Base-by-base conservation (phyloP, 23 tunicate genomes). In the Phallusia fumigata region DNA sequence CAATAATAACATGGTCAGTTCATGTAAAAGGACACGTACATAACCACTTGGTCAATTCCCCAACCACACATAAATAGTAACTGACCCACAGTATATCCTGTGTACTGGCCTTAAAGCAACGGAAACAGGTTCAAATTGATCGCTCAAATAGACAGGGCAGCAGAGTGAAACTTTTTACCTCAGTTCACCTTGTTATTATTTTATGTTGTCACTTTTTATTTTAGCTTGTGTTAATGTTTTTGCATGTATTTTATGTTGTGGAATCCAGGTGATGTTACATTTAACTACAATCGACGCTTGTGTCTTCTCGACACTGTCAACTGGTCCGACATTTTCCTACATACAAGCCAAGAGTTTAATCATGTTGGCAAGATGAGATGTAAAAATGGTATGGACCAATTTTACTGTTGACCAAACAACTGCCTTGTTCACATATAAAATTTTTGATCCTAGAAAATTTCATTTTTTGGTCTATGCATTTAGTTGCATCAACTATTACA, bases 261-360 rank as follows among this genome's bases (percentile, higher is more conserved):
- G 47, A 10, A 58, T 21, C 69, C 69, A 58, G 69, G 69, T 58
- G 28, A 58, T 58, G 69, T 24, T 21, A 21, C 28, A 16, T 58
- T 58, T 58, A 58, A 22, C 69, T 3, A 58, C 69, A 58, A 58
- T 58, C 69, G 69, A 6, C 69, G 69, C 26, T 58, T 58, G 69
- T 58, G 69, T 58, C 28, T 58, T 1, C 26, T 24, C 16, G 28
- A 24, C 69, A 21, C 69, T 24, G 69, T 58, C 28, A 8, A 58
- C 69, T 58, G 69, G 69, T 21, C 69, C 13, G 69, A 58, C 28
- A 58, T 58, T 58, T 58, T 58, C 28, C 28, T 24, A 21, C 69
- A 58, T 24, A 6, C 69, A 22, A 22, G 69, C 28, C 69, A 58
- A 58, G 26, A 22, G 3, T 58, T 21, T 24, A 58, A 21, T 21